Evolutionary conservation across 2,113 vertebrate species (phyloP).

Genomic region (Lamprologus sp.): DNA sequence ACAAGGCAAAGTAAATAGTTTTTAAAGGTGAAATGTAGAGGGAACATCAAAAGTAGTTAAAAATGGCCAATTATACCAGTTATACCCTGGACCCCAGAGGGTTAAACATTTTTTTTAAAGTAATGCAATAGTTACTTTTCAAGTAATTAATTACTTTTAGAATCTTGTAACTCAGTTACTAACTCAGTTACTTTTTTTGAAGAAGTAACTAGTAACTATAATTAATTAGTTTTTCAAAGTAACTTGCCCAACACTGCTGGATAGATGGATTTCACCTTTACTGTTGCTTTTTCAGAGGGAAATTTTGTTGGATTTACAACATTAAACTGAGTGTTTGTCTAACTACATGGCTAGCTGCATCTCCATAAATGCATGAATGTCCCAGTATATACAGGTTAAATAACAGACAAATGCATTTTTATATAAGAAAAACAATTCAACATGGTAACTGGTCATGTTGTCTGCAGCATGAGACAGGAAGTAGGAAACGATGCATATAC

Average conservation of each 20-base stretch:
- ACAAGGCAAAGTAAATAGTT: not conserved
- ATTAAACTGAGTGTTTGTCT: not conserved
- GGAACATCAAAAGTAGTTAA: not conserved
- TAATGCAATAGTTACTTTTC: no score
- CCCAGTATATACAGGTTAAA: not conserved
- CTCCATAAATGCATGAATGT: not conserved
- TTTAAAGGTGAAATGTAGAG: not conserved
- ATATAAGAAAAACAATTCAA: not conserved
- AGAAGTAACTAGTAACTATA: not conserved
- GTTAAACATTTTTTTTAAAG: not conserved
- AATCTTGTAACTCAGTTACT: not conserved
- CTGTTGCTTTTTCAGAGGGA: not conserved
- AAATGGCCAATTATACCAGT: not conserved
- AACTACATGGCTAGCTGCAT: not conserved
- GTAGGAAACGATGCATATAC: not conserved
- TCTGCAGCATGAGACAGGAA: not conserved
- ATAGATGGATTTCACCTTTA: not conserved
- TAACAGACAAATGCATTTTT: not conserved
- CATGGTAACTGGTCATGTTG: not conserved
- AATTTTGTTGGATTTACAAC: not conserved
- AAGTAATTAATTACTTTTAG: no score
- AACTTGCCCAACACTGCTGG: not conserved
- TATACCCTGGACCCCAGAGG: not conserved
- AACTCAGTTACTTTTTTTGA: not conserved
- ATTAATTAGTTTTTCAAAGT: not conserved